Conservation (phyloP, 35 echinoderm and acorn worm genomes). For the Anneissia japonica region DNA sequence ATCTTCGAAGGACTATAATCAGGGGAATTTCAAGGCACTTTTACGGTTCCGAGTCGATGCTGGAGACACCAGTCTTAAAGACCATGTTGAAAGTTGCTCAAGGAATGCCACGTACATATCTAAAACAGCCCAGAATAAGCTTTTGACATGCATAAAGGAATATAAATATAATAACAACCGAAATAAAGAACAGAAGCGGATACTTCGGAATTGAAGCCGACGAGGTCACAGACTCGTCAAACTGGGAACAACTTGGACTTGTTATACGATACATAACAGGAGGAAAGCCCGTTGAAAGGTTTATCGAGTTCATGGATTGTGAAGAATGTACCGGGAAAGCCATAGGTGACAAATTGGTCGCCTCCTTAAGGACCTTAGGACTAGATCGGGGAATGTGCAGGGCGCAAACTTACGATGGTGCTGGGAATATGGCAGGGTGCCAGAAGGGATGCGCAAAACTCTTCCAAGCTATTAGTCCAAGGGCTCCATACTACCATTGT, state of each 20-base stretch:
- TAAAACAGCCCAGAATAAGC: slow-evolving; percentile 53
- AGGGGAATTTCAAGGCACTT: slow-evolving; percentile 62
- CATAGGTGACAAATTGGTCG: too few relatives aligned
- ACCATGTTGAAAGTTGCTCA: slow-evolving; percentile 1
- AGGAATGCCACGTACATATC: slow-evolving; percentile 56
- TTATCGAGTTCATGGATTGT: slow-evolving; percentile 40
- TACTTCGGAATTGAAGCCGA: slow-evolving; percentile 38
- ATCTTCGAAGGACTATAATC: neutral
- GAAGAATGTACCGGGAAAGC: neutral
- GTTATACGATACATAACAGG: slow-evolving; percentile 28
- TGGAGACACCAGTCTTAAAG: slow-evolving; percentile 5
- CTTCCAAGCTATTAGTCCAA: neutral
- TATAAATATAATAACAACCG: slow-evolving; percentile 19
- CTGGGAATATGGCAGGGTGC: too few relatives aligned
- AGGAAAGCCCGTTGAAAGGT: slow-evolving; percentile 28
- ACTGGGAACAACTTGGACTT: slow-evolving; percentile 57
- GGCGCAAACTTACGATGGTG: too few relatives aligned
- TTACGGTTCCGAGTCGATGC: slow-evolving; percentile 25
- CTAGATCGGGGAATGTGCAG: too few relatives aligned
- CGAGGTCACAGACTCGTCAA: slow-evolving; percentile 50
- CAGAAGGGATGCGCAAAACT: neutral
- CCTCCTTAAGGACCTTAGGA: too few relatives aligned
- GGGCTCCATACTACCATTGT: neutral
- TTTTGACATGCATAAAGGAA: slow-evolving; percentile 46
- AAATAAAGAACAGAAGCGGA: slow-evolving; percentile 24